A percentile compares a stretch with the other conserved stretches of the same genome.
Conservation (phyloP, 2,113 vertebrate genomes). For the Coregonus clupeaformis region DNA sequence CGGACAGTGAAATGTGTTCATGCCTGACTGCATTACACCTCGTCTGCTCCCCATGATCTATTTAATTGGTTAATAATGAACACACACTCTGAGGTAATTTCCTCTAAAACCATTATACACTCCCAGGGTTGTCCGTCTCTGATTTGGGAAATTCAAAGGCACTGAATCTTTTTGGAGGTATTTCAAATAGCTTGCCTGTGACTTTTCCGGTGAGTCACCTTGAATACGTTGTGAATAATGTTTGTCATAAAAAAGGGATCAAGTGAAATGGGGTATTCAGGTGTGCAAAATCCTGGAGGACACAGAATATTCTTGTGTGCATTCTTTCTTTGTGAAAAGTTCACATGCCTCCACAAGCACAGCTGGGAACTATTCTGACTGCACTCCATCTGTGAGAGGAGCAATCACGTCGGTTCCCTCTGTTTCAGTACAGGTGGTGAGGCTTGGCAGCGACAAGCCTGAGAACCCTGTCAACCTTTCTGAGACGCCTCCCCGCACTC, state of each 20-base stretch:
- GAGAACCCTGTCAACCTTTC: conserved; percentile 59
- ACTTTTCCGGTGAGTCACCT: conserved; percentile 64
- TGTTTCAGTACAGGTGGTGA: conserved; percentile 62
- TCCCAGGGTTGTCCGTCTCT: conserved; percentile 57
- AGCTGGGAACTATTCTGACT: conserved; percentile 50
- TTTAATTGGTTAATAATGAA: conserved; percentile 70
- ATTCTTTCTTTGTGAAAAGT: conserved; percentile 27
- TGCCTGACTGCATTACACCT: conserved; percentile 62
- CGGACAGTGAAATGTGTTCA: conserved; percentile 69
- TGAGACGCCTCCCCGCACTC: conserved; percentile 54
- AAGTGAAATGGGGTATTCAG: conserved; percentile 42
- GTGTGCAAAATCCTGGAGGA: conserved; percentile 38
- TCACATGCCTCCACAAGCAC: conserved; percentile 45
- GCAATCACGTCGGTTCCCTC: conserved; percentile 44
- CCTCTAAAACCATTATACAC: conserved; percentile 52
- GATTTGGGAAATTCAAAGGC: conserved; percentile 59
- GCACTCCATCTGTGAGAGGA: conserved; percentile 47
- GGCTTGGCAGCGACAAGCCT: conserved; percentile 55
- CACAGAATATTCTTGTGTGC: conserved; percentile 22
- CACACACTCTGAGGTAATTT: conserved; percentile 58
- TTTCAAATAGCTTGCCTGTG: conserved; percentile 52
- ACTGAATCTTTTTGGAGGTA: conserved; percentile 42
- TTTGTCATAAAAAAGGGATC: conserved; percentile 54
- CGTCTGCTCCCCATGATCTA: conserved; percentile 57
- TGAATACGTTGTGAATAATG: conserved; percentile 60